Evolutionary conservation across 2,113 vertebrate genomes (phyloP).

Genomic region (Gymnorhina tibicen): DNA sequence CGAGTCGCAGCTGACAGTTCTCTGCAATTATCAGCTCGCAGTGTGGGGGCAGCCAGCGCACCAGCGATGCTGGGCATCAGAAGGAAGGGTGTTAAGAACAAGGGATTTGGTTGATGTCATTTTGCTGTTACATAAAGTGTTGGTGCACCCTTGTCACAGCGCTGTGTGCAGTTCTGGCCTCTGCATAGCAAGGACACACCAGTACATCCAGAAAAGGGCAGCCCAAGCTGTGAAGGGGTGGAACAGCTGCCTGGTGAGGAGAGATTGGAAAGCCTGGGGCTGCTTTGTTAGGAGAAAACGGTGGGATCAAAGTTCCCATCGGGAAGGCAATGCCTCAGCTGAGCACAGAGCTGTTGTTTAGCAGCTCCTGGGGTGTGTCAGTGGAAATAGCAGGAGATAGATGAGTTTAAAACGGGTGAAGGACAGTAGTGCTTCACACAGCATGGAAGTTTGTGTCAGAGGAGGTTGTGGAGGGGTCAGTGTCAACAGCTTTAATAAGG

Average conservation of each 20-base stretch:
- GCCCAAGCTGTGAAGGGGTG: background rate
- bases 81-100: background rate
- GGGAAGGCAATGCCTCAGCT: background rate
- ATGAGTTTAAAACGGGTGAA: background rate
- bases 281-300: background rate
- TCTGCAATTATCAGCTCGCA: background rate
- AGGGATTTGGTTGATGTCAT: background rate
- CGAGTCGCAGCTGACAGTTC: conserved; percentile 28
- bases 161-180: background rate
- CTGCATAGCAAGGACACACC: background rate
- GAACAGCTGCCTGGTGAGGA: background rate
- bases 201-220: background rate
- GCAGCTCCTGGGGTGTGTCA: background rate
- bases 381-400: background rate
- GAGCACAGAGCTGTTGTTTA: background rate
- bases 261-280: background rate
- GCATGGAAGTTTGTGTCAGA: background rate
- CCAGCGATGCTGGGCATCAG: background rate
- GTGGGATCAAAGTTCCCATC: background rate
- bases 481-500: background rate
- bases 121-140: conserved; percentile 16
- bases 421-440: background rate
- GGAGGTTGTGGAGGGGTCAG: background rate
- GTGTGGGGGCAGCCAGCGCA: background rate
- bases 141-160: background rate